A percentile compares a stretch with the other conserved stretches of the same genome.
Conservation (phyloP, 2,797 vertebrate genomes). For the Hafferia zeledoni region DNA sequence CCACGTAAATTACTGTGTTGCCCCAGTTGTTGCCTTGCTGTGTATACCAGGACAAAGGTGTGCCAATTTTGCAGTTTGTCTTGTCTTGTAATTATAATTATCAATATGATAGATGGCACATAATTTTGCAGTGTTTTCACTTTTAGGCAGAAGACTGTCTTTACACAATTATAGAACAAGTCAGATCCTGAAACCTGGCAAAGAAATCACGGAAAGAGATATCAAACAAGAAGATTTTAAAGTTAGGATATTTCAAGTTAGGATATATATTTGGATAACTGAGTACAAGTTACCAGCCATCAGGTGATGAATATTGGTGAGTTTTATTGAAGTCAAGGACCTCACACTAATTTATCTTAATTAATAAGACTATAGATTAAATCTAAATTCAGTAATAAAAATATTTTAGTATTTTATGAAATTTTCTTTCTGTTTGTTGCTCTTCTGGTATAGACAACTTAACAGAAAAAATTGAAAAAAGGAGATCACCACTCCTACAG, state of each 20-base stretch:
- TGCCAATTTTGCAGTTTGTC: neutral
- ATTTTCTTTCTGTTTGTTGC: neutral
- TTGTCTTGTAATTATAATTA: neutral
- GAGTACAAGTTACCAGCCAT: neutral
- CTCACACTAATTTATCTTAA: neutral
- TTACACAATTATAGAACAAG: neutral
- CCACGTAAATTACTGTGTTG: neutral
- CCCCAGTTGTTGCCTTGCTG: neutral
- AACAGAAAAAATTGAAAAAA: neutral
- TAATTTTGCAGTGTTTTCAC: neutral
- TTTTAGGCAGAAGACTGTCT: neutral
- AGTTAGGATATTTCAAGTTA: neutral
- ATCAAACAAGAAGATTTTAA: neutral
- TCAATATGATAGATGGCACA: neutral
- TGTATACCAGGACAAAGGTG: neutral
- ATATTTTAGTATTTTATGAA: neutral
- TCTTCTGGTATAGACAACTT: neutral
- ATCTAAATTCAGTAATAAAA: neutral
- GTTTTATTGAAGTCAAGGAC: neutral
- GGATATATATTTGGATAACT: neutral
- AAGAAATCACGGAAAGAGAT: neutral
- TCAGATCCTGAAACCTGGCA: neutral
- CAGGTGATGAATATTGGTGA: neutral
- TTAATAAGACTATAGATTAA: neutral
- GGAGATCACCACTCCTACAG: neutral